Evolutionary conservation across 2,797 vertebrate species (phyloP), one percentile per base, ranked within the genome.

Genomic region (Nasua narica): DNA sequence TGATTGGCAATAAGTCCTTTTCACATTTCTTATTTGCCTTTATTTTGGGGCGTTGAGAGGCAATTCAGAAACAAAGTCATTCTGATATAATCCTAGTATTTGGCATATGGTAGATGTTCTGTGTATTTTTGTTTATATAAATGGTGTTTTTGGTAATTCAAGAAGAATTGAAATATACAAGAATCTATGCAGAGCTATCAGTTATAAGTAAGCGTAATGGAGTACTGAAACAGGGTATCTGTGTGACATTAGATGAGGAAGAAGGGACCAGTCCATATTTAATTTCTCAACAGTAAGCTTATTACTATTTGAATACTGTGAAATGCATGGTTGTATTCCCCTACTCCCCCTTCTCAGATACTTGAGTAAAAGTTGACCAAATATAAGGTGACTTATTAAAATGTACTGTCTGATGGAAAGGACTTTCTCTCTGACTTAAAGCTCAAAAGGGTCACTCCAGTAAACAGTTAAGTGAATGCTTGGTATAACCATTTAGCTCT

Each of bases 1-100:
- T 85, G 43, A 58, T 40, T 60, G 82, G 76, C 84, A 58, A 25
- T 70, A 62, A 76, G 52, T 76, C 48, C 15, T 76, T 91, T n/a
- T 84, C 29, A 56, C 62, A 56, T 95, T 91, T 46, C 23, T 70
- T 90, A 37, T 76, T 97, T 97, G 10, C 11, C 29, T 81, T 54
- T 87, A 70, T 70, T 90, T 48, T 43, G 32, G 37, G 23, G 21
- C 21, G 1, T 74, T 90, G 19, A 97, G 23, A 65, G n/a, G 56
- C 37, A 72, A 54, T 4, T 85, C 50, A 85, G 60, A 97, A 94
- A 46, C 43, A 81, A 95, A 43, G 62, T 87, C 56, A 62, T 21
- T 88, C 60, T 79, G 4, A 60, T 23, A 84, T 78, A 92, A 79
- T 52, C 14, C 37, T 69, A 21, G 37, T 5, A 77, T 3, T 10